These are phyloP conservation scores for Drosophila sulfurigaster DNA, from an alignment of 1,140 invertebrate species.

Conservation along the genomic window DNA sequence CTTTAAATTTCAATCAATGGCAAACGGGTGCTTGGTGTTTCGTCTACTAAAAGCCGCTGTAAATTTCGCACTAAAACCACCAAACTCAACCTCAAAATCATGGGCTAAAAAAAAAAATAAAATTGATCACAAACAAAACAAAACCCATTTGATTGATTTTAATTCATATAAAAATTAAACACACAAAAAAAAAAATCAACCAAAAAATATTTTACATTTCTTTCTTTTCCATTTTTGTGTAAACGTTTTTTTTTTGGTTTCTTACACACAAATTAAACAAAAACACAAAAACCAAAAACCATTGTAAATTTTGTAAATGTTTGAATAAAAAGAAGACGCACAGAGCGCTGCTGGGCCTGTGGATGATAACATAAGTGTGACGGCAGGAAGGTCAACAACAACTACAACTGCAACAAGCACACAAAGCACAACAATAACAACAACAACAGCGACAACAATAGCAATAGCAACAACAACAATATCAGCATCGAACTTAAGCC, in stretches of 20 bases:
- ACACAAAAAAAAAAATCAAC: constrained; percentile 50
- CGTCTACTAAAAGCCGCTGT: constrained; percentile 78
- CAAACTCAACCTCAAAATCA: constrained; percentile 57
- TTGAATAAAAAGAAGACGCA: constrained; percentile 63
- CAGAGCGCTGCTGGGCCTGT: constrained; percentile 72
- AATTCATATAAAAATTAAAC: constrained; percentile 52
- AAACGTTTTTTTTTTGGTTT: constrained; percentile 51
- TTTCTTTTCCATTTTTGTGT: constrained; percentile 74
- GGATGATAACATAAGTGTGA: constrained; percentile 78
- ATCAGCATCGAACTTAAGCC: constrained; percentile 45
- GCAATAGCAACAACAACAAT: constrained; percentile 39
- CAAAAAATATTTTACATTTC: constrained; percentile 67
- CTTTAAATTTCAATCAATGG: constrained; percentile 52
- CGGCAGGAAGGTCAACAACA: constrained; percentile 84
- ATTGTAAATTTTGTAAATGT: constrained; percentile 79
- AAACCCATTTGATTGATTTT: constrained; percentile 42
- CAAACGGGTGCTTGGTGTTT: constrained; percentile 77
- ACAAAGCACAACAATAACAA: constrained; percentile 54
- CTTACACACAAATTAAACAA: constrained; percentile 27
- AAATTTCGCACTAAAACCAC: constrained; percentile 78
- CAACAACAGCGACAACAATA: constrained; percentile 49
- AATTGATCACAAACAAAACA: constrained; percentile 55
- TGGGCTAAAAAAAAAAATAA: constrained; percentile 61
- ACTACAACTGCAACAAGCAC: constrained; percentile 54
- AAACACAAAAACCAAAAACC: constrained; percentile 29